These are phyloP conservation scores for Nyctibius bracteatus DNA, from an alignment of 2,113 vertebrate species.

Conservation along the genomic window DNA sequence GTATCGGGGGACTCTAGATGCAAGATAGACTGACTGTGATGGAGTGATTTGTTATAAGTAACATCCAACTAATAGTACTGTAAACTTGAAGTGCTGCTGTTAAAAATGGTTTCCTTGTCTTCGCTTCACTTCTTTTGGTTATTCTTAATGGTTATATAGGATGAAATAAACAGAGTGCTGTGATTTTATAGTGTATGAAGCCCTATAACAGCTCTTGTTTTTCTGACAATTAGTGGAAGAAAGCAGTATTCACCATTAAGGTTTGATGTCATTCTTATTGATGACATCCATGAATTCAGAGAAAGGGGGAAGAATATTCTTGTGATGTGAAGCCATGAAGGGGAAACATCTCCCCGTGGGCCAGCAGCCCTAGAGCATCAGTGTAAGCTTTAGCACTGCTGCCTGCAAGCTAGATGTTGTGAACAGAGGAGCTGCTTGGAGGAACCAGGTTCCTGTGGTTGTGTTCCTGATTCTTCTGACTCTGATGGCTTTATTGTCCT, in stretches of 20 bases:
- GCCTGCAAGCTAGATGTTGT: neutral
- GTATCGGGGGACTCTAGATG: neutral
- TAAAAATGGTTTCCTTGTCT: neutral
- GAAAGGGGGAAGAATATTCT: neutral
- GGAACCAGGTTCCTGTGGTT: neutral
- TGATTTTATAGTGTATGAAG: neutral
- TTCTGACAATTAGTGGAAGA: neutral
- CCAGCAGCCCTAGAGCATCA: neutral
- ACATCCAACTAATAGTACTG: neutral
- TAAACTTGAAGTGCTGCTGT: neutral
- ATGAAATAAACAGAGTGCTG: neutral
- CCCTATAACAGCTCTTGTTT: neutral
- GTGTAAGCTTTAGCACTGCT: neutral
- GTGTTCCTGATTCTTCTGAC: neutral
- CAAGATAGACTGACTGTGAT: neutral
- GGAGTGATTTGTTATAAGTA: neutral
- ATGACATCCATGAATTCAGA: neutral
- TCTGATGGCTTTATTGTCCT: neutral
- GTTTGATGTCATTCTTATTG: neutral
- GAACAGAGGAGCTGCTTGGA: neutral
- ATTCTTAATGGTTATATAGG: neutral
- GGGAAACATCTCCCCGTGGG: neutral
- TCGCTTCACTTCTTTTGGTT: neutral
- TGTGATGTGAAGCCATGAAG: neutral
- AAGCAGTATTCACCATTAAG: neutral